phyloP scores from a whole-genome alignment of 2,888 invertebrate species.

The Onchidella celtica region DNA sequence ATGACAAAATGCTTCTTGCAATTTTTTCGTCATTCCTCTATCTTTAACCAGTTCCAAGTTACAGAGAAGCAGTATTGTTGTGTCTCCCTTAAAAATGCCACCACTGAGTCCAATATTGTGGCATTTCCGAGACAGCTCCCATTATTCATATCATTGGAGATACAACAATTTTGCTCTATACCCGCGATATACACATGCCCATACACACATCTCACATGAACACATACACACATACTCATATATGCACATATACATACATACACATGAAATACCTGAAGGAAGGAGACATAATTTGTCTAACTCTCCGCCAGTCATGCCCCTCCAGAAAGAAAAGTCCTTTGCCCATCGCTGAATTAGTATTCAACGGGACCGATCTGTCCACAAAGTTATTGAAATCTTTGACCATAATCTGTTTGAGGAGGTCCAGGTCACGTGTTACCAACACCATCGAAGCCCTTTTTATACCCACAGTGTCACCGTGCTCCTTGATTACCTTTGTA shows the following conservation, averaged over 20 bases:
- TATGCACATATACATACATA: neutral
- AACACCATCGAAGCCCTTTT: neutral
- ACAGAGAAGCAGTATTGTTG: too few relatives aligned
- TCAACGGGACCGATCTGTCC: neutral
- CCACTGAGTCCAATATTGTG: too few relatives aligned
- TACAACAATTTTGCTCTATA: too few relatives aligned
- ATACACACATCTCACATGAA: too few relatives aligned
- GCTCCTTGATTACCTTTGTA: constrained; percentile 10
- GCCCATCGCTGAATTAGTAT: neutral
- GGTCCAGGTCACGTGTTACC: constrained; percentile 26
- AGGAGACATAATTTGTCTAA: constrained; percentile 35
- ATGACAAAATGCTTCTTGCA: too few relatives aligned
- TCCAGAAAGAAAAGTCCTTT: constrained; percentile 28
- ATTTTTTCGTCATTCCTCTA: too few relatives aligned
- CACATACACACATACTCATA: neutral
- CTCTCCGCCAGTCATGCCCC: constrained; percentile 35
- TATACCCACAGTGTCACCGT: constrained; percentile 38
- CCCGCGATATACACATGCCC: too few relatives aligned
- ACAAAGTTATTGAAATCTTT: constrained; percentile 50
- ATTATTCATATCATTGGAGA: too few relatives aligned
- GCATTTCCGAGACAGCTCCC: too few relatives aligned
- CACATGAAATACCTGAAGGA: neutral
- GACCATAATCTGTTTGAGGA: constrained; percentile 30
- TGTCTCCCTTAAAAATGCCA: too few relatives aligned
- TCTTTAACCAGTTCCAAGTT: too few relatives aligned